Percentiles rank a stretch among this genome's conserved stretches.
These are phyloP conservation scores for Allophyes oxyacanthae DNA, from an alignment of 2,888 invertebrate species.

Conservation along the genomic window DNA sequence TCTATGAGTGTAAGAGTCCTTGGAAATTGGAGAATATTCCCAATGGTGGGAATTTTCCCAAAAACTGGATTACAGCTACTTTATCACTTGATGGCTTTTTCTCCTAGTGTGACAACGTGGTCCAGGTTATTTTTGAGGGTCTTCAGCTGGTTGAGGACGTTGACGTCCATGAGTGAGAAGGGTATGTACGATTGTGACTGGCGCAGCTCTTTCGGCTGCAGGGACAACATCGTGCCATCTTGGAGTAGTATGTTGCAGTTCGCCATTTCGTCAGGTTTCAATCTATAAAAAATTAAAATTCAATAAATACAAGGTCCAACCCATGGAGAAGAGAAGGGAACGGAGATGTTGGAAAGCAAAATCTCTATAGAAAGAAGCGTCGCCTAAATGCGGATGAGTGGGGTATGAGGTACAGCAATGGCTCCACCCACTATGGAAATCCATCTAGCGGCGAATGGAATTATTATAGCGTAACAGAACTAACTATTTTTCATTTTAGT, in stretches of 20 bases:
- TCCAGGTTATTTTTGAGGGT: conserved; percentile 86
- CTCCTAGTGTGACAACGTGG: conserved; percentile 77
- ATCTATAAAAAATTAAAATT: conserved; percentile 62
- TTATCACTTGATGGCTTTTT: conserved; percentile 67
- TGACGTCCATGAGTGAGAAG: conserved; percentile 79
- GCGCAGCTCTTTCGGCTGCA: conserved; percentile 88
- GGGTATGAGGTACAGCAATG: too few relatives aligned
- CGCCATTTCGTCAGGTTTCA: conserved; percentile 87
- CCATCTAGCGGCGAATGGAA: too few relatives aligned
- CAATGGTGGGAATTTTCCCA: conserved; percentile 21
- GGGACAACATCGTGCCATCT: conserved; percentile 90
- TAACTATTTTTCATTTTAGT: too few relatives aligned
- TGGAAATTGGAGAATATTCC: conserved; percentile 7
- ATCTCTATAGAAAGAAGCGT: too few relatives aligned
- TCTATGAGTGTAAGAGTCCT: too few relatives aligned
- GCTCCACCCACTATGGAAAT: too few relatives aligned
- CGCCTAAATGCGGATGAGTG: too few relatives aligned
- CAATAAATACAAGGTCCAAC: not conserved
- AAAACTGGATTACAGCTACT: conserved; percentile 7
- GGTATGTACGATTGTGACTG: conserved; percentile 83
- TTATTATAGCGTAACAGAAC: too few relatives aligned
- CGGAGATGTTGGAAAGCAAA: too few relatives aligned
- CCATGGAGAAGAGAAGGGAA: too few relatives aligned
- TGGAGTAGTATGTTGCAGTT: conserved; percentile 91
- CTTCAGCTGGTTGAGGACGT: conserved; percentile 82